Conservation (phyloP, 2,797 vertebrate species). For the Gallinago stenura region DNA sequence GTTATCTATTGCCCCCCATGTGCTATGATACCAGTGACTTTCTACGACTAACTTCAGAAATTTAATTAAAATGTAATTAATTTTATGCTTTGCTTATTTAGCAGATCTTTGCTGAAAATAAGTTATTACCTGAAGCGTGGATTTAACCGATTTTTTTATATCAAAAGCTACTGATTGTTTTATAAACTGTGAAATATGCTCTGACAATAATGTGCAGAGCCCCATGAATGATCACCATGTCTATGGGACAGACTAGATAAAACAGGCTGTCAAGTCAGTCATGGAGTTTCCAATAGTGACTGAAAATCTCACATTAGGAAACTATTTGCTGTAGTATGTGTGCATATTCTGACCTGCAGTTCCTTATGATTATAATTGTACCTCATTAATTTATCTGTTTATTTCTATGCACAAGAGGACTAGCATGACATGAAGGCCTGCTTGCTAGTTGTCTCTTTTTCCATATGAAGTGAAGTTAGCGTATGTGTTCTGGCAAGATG, state of each 20-base stretch:
- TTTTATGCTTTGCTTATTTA: constrained; percentile 56
- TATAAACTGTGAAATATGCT: neutral
- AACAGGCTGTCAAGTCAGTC: neutral
- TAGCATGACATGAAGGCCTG: neutral
- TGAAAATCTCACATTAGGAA: neutral
- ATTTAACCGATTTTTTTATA: neutral
- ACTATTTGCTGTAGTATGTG: neutral
- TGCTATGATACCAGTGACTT: neutral
- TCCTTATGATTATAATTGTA: neutral
- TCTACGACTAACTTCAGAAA: constrained; percentile 13
- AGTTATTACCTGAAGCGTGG: neutral
- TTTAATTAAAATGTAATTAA: constrained; percentile 58
- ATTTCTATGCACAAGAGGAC: neutral
- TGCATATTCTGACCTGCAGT: neutral
- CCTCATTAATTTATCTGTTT: neutral
- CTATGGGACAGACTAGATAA: neutral
- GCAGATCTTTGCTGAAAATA: constrained; percentile 6
- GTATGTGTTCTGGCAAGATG: neutral
- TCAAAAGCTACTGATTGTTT: neutral
- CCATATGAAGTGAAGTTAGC: neutral
- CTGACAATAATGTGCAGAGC: neutral
- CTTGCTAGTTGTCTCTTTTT: neutral
- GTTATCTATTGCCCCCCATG: neutral
- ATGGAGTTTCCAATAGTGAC: neutral
- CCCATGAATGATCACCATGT: neutral